Evolutionary conservation across 2,113 vertebrate species (phyloP).

Genomic region (Oenanthe oenanthe): DNA sequence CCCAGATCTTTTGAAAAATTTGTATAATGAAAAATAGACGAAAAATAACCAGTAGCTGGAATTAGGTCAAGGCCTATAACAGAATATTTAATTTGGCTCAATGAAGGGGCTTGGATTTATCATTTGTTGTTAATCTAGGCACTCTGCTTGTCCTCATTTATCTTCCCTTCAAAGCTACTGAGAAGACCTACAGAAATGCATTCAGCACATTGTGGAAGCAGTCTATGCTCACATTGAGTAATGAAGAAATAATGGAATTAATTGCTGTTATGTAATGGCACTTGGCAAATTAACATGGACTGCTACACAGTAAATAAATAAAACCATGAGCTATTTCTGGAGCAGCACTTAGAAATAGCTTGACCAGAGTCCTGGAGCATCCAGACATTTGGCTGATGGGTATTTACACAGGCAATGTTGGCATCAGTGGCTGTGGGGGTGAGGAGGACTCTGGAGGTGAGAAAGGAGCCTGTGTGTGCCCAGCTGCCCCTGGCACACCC

Average conservation of each 20-base stretch:
- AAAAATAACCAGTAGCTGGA: not conserved
- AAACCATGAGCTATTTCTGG: constrained; percentile 2
- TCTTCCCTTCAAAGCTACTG: constrained; percentile 1
- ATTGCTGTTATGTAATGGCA: constrained; percentile 35
- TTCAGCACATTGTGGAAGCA: not conserved
- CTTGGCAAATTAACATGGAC: constrained; percentile 26
- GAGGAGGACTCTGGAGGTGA: not conserved
- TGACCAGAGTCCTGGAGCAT: not conserved
- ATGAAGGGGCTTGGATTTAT: constrained; percentile 17
- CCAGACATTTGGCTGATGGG: not conserved
- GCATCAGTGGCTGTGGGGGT: not conserved
- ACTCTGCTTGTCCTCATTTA: constrained; percentile 30
- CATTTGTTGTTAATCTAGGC: constrained; percentile 1
- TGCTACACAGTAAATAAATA: constrained; percentile 3
- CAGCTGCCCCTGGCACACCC: not conserved
- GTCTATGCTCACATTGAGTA: not conserved
- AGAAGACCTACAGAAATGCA: not conserved
- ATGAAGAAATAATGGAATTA: constrained; percentile 56
- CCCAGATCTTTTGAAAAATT: not conserved
- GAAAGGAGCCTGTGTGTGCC: not conserved
- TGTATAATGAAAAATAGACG: not conserved
- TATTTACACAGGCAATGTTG: not conserved
- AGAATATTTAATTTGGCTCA: constrained; percentile 14
- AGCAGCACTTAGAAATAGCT: not conserved
- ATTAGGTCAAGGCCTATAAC: constrained; percentile 1